These are phyloP conservation scores for Anas georgica DNA, from an alignment of 2,797 vertebrate genomes.

Conservation along the genomic window DNA sequence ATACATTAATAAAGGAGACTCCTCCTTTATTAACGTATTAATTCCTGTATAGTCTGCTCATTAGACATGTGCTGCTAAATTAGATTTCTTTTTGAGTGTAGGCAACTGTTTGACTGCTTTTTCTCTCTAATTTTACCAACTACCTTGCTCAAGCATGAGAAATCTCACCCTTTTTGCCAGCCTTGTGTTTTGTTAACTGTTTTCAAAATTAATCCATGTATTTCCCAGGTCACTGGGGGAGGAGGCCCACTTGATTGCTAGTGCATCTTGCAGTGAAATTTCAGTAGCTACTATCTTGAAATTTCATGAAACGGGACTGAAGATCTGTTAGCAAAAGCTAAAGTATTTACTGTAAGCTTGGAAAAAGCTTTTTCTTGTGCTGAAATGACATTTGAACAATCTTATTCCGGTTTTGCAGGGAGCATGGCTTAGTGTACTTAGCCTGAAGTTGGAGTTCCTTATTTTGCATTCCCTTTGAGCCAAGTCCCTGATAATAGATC, in stretches of 20 bases:
- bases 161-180: background rate
- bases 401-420: background rate
- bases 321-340: background rate
- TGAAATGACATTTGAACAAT: background rate
- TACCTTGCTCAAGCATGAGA: background rate
- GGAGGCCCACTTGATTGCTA: background rate
- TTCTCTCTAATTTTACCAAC: background rate
- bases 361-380: background rate
- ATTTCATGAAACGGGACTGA: background rate
- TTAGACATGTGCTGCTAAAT: background rate
- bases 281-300: background rate
- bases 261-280: background rate
- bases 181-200: background rate
- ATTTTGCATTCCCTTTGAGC: constrained; percentile 23
- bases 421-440: background rate
- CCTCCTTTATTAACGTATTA: background rate
- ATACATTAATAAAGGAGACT: background rate
- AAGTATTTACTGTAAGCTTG: background rate
- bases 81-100: background rate
- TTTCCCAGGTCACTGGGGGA: background rate
- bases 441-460: background rate
- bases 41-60: background rate
- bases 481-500: background rate
- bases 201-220: background rate
- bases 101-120: background rate